phyloP scores from a whole-genome alignment of 2,888 invertebrate species.

The Aspidiotus rigidus region DNA sequence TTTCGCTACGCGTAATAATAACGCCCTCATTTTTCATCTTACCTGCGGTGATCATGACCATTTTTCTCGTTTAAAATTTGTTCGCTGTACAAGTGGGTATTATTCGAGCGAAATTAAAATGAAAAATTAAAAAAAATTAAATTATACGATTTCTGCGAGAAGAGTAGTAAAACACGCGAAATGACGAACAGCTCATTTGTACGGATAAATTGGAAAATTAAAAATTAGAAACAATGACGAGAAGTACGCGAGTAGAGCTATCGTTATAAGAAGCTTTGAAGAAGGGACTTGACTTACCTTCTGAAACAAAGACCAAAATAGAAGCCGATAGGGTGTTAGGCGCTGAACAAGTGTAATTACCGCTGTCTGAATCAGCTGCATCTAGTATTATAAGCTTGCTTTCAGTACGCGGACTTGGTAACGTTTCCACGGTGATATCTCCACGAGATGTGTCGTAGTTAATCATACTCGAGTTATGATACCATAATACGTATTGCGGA shows the following conservation, averaged over 20 bases:
- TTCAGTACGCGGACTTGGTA: conserved; percentile 74
- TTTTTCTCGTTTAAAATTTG: too few species aligned
- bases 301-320: conserved; percentile 81
- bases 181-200: too few species aligned
- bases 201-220: too few species aligned
- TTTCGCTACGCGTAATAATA: too few species aligned
- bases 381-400: conserved; percentile 73
- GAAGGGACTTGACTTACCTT: conserved; percentile 51
- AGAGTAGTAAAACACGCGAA: too few species aligned
- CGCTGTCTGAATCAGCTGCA: conserved; percentile 75
- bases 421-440: conserved; percentile 70
- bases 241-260: too few species aligned
- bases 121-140: conserved; percentile 9
- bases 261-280: conserved; percentile 3
- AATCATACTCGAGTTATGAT: conserved; percentile 87
- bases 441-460: conserved; percentile 81
- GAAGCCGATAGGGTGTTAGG: conserved; percentile 82
- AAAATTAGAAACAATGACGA: too few species aligned
- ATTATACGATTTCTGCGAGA: too few species aligned
- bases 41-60: too few species aligned
- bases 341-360: conserved; percentile 84
- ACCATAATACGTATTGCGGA: conserved; percentile 92
- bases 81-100: too few species aligned
- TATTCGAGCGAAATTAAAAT: conserved; percentile 1
- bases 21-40: too few species aligned